Evolutionary conservation across 2,888 invertebrate genomes (phyloP).

Genomic region (Pollenia amentaria): DNA sequence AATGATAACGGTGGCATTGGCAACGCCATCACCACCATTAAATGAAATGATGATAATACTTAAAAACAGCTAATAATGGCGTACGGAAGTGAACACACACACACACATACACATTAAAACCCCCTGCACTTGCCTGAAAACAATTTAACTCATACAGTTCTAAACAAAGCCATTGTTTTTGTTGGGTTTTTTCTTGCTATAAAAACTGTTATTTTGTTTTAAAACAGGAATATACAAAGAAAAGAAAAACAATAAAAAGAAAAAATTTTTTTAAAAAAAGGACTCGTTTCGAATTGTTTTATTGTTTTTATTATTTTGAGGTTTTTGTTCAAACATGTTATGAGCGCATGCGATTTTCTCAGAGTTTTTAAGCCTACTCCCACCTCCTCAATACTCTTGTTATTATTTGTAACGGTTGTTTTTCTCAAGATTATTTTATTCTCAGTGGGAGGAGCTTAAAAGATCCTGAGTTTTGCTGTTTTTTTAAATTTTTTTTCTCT

Average conservation of each 20-base stretch:
- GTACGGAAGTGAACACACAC: constrained; percentile 54
- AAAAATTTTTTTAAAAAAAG: constrained; percentile 37
- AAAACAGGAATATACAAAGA: constrained; percentile 22
- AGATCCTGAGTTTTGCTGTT: constrained; percentile 25
- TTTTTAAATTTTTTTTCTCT: constrained; percentile 10
- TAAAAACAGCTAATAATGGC: constrained; percentile 73
- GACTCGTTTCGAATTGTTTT: constrained; percentile 6
- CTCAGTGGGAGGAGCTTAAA: constrained; percentile 59
- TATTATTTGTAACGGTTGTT: background rate
- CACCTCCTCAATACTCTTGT: constrained; percentile 38
- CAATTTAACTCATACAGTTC: constrained; percentile 17
- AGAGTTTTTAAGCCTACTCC: constrained; percentile 34
- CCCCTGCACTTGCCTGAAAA: background rate
- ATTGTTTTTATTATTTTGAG: constrained; percentile 9
- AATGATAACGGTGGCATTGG: constrained; percentile 65
- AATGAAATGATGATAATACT: constrained; percentile 68
- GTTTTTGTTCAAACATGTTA: constrained; percentile 45
- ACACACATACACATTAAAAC: background rate
- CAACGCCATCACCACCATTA: constrained; percentile 63
- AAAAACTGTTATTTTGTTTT: constrained; percentile 60
- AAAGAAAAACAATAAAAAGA: constrained; percentile 11
- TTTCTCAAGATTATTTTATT: constrained; percentile 36
- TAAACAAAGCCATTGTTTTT: constrained; percentile 14
- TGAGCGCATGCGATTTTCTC: constrained; percentile 63
- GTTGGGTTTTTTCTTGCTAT: background rate